These are phyloP conservation scores for Drosophila ustulata DNA, from an alignment of 2,888 invertebrate species.

Conservation along the genomic window DNA sequence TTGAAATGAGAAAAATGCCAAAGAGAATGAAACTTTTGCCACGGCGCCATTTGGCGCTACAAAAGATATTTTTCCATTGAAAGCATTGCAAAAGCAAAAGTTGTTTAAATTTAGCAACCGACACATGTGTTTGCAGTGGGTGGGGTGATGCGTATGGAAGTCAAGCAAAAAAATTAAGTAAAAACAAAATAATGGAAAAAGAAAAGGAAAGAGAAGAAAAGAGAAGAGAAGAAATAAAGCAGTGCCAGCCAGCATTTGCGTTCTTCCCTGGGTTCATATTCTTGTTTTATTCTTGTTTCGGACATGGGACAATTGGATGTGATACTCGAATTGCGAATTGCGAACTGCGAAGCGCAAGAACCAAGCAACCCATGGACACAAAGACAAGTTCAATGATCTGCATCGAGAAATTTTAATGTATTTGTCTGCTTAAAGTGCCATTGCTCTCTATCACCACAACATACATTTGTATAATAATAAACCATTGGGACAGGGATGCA, in stretches of 20 bases:
- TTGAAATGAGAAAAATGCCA: constrained; percentile 12
- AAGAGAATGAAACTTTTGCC: constrained; percentile 71
- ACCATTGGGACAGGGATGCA: background rate
- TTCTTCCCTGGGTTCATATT: constrained; percentile 38
- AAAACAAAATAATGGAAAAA: constrained; percentile 13
- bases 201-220: background rate
- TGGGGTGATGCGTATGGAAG: constrained; percentile 29
- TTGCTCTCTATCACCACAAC: constrained; percentile 6
- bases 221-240: constrained; percentile 25
- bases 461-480: no score
- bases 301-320: constrained; percentile 63
- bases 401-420: constrained; percentile 9
- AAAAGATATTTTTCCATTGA: constrained; percentile 78
- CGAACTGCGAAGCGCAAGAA: no score
- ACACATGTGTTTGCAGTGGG: constrained; percentile 70
- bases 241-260: constrained; percentile 51
- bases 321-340: constrained; percentile 22
- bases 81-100: constrained; percentile 66
- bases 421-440: constrained; percentile 5
- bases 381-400: constrained; percentile 58
- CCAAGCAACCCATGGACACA: constrained; percentile 29
- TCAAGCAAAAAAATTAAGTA: constrained; percentile 1
- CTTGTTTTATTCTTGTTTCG: constrained; percentile 24
- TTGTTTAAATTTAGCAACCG: constrained; percentile 74
- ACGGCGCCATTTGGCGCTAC: constrained; percentile 78